Evolutionary conservation across 2,797 vertebrate genomes (phyloP).

Genomic region (Aulostomus chinensis): DNA sequence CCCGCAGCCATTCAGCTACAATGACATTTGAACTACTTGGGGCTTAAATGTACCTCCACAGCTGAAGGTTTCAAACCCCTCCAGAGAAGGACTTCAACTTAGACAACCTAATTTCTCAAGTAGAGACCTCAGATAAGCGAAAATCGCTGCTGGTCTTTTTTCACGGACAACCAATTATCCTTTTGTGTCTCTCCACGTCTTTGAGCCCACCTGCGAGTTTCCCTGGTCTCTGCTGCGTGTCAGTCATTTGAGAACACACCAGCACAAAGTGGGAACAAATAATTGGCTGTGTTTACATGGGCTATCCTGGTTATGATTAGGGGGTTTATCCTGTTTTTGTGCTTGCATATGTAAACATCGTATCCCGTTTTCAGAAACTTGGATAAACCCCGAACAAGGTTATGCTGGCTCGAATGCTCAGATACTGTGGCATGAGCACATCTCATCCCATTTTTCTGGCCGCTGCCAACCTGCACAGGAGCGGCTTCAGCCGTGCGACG

Average conservation of each 20-base stretch:
- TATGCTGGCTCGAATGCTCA: too few species aligned
- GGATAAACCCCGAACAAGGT: too few species aligned
- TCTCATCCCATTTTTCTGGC: too few species aligned
- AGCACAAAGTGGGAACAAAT: conserved; percentile 14
- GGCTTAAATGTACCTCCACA: conserved; percentile 37
- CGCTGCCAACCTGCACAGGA: too few species aligned
- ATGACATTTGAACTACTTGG: conserved; percentile 51
- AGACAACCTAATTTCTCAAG: conserved; percentile 30
- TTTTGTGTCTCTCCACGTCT: neutral
- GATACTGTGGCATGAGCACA: too few species aligned
- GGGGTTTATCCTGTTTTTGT: too few species aligned
- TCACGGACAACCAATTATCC: conserved; percentile 9
- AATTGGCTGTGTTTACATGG: too few species aligned
- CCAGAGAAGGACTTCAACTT: conserved; percentile 30
- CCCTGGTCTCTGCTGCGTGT: conserved; percentile 3
- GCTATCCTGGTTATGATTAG: too few species aligned
- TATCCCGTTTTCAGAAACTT: too few species aligned
- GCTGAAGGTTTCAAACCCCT: conserved; percentile 23
- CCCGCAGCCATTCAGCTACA: conserved; percentile 43
- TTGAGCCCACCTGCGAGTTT: conserved; percentile 7
- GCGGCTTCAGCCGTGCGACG: too few species aligned
- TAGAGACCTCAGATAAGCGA: conserved; percentile 13
- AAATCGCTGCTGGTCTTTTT: conserved; percentile 8
- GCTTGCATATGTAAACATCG: too few species aligned
- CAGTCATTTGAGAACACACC: conserved; percentile 9